Conservation (phyloP, 2,888 invertebrate genomes). For the Eupsilia transversa region DNA sequence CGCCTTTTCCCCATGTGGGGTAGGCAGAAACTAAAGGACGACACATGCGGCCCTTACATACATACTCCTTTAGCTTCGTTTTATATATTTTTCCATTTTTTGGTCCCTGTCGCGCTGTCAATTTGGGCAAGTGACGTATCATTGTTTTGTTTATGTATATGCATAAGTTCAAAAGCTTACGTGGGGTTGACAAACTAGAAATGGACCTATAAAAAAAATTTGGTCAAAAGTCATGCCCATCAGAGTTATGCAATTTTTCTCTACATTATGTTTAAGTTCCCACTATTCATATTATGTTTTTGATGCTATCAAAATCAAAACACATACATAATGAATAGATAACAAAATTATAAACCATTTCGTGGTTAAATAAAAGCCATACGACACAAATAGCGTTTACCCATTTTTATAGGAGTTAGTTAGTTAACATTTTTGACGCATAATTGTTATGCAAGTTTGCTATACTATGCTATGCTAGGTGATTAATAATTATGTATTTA, state of each 20-base stretch:
- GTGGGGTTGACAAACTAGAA: not conserved
- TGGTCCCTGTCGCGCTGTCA: not conserved
- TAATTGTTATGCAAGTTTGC: not conserved
- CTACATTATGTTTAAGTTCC: not conserved
- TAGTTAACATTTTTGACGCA: too few species aligned
- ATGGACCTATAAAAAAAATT: not conserved
- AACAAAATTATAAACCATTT: not conserved
- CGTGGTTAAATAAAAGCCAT: not conserved
- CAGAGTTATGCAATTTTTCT: not conserved
- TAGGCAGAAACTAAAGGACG: too few species aligned
- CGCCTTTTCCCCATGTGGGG: too few species aligned
- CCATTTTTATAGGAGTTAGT: not conserved
- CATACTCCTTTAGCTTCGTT: too few species aligned
- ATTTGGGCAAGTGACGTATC: not conserved
- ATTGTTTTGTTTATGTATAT: not conserved
- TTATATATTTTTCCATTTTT: not conserved
- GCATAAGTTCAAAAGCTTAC: not conserved
- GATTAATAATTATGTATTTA: not conserved
- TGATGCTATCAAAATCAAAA: not conserved
- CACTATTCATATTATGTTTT: not conserved
- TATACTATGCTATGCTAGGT: too few species aligned
- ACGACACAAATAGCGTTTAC: conserved; percentile 10
- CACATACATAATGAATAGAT: not conserved
- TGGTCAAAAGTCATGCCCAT: not conserved
- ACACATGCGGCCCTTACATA: too few species aligned